These are phyloP conservation scores for Microcebus tavaratra DNA, from an alignment of 2,113 vertebrate species.

Conservation along the genomic window DNA sequence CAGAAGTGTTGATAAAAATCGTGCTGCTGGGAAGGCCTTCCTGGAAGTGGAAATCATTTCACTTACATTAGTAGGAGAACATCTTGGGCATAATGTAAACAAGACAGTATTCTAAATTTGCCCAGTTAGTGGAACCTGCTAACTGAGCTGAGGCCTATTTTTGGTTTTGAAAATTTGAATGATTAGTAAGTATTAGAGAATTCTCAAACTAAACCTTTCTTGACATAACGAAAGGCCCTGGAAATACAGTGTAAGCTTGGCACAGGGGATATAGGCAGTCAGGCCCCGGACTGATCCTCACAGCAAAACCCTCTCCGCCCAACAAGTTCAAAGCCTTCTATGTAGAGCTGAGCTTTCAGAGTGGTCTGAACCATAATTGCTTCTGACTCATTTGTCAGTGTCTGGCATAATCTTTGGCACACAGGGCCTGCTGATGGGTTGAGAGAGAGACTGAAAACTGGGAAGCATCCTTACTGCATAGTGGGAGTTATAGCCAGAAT, in stretches of 20 bases:
- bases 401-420: background rate
- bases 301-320: background rate
- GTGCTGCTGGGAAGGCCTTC: background rate
- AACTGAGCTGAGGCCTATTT: background rate
- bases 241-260: background rate
- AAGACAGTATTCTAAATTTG: background rate
- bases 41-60: background rate
- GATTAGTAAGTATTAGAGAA: background rate
- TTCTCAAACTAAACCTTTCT: background rate
- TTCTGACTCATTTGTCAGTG: background rate
- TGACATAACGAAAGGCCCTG: background rate
- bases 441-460: background rate
- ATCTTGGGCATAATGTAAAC: background rate
- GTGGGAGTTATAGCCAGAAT: background rate
- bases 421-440: background rate
- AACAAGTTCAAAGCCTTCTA: background rate
- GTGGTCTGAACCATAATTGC: background rate
- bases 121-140: background rate
- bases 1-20: background rate
- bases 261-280: background rate
- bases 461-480: fast-evolving
- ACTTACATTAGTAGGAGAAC: background rate
- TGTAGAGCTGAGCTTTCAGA: background rate
- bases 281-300: background rate
- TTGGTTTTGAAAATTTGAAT: background rate